Base-by-base conservation (phyloP, 2,888 invertebrate species). In the Eumacrocentrus americanus region DNA sequence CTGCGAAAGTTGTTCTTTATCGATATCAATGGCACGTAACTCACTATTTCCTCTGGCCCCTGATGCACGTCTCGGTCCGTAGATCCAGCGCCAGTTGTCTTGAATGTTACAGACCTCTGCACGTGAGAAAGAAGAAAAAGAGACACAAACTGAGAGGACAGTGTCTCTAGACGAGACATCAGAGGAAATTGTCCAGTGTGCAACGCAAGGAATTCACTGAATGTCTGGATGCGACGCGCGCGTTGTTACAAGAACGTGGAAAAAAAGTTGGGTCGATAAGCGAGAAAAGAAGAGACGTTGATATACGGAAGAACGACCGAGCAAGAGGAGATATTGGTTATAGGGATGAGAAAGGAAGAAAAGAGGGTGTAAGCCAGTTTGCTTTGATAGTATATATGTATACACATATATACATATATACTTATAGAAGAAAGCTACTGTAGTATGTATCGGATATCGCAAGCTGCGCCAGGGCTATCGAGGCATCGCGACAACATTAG, bases 401-500 rank as follows among this genome's bases (percentile, higher is more conserved):
- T n/a, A n/a, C n/a, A n/a, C n/a, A n/a, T n/a, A n/a, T n/a, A n/a
- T n/a, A n/a, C n/a, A n/a, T n/a, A n/a, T n/a, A n/a, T n/a, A n/a
- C n/a, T n/a, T n/a, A n/a, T n/a, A 29, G 9, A 29, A 29, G 29
- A 29, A 29, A 29, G 9, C 29, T 29, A 9, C 29, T 29, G 18
- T 50, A 7, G 34, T 25, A 9, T 29, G 50, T 50, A 50, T 50
- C 35, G 50, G 50, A 50, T 50, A 50, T 44, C 47, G 48, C 29
- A 48, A 48, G 54, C 40, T 12, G 59, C 22, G 44, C 29, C 9
- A 4, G 9, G 35, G 50, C 50, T 50, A 50, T 50, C 35, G 50
- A 50, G 50, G 62, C 62, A 60, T 55, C 50, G 56, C 48, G 53
- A 48, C 53, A 51, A 64, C 66, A 63, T 67, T 69, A 64, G 66